A percentile compares a stretch with the other conserved stretches of the same genome.
Evolutionary conservation across 2,113 vertebrate genomes (phyloP).

Genomic region (Nesospiza acunhae): DNA sequence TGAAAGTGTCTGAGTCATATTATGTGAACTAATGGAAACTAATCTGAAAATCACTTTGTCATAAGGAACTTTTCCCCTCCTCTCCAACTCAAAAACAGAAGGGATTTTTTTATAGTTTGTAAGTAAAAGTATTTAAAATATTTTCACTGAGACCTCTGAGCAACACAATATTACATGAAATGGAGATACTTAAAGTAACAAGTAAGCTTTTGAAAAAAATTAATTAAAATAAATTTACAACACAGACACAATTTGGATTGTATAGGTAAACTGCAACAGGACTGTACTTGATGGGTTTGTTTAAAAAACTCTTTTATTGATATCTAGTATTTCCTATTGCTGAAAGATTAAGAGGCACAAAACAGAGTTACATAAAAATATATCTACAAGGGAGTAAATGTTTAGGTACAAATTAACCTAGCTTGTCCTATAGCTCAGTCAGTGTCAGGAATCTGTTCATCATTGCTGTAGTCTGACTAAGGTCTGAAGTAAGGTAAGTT

Average conservation of each 20-base stretch:
- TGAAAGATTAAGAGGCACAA: conserved; percentile 20
- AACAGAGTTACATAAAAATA: background rate
- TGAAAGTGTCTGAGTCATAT: background rate
- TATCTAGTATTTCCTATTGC: background rate
- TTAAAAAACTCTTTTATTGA: background rate
- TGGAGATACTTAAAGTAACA: background rate
- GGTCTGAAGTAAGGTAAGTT: background rate
- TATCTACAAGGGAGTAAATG: background rate
- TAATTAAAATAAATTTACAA: background rate
- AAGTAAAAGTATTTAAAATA: conserved; percentile 34
- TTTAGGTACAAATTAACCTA: background rate
- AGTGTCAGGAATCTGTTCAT: background rate
- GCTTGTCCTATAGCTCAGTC: background rate
- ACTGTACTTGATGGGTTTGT: background rate
- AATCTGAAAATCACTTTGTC: conserved; percentile 6
- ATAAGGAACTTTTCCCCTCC: background rate
- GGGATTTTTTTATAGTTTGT: conserved; percentile 17
- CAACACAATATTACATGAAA: background rate
- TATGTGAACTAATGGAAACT: conserved; percentile 2
- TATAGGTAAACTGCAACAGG: too few species aligned
- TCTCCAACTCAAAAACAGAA: background rate
- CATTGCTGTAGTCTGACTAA: background rate
- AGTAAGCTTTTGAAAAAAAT: background rate
- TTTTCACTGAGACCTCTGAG: conserved; percentile 21
- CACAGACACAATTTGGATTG: conserved; percentile 24